Evolutionary conservation across 2,888 invertebrate species (phyloP).

Genomic region (Ommatoiulus sabulosus): DNA sequence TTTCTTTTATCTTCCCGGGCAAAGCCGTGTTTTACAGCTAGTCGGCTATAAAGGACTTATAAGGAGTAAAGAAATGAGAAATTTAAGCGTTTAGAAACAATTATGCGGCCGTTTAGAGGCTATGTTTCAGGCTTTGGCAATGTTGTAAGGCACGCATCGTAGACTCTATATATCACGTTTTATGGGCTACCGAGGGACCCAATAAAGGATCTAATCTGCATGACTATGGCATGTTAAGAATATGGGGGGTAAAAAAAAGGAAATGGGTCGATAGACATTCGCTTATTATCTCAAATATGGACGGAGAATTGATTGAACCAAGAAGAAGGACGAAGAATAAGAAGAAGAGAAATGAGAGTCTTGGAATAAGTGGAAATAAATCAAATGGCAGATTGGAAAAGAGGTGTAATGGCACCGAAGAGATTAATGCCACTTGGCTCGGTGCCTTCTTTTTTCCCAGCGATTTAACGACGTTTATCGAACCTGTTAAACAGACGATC

Average conservation of each 20-base stretch:
- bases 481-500: not conserved
- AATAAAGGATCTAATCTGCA: conserved; percentile 33
- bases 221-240: not conserved
- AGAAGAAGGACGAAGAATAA: conserved; percentile 8
- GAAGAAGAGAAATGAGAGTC: not conserved
- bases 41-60: too few species aligned
- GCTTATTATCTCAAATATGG: conserved; percentile 28
- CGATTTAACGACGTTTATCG: not conserved
- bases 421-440: conserved; percentile 22
- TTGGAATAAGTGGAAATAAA: conserved; percentile 27
- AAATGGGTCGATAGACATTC: conserved; percentile 13
- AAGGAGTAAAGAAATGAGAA: too few species aligned
- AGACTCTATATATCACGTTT: not conserved
- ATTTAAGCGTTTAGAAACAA: not conserved
- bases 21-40: too few species aligned
- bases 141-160: not conserved
- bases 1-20: too few species aligned
- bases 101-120: not conserved
- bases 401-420: conserved; percentile 34
- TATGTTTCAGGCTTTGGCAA: not conserved
- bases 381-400: conserved; percentile 12
- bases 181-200: not conserved
- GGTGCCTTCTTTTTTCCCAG: not conserved
- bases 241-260: not conserved
- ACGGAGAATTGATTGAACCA: not conserved